Base-by-base conservation (phyloP, 2,888 invertebrate species). In the Epinotia demarniana region DNA sequence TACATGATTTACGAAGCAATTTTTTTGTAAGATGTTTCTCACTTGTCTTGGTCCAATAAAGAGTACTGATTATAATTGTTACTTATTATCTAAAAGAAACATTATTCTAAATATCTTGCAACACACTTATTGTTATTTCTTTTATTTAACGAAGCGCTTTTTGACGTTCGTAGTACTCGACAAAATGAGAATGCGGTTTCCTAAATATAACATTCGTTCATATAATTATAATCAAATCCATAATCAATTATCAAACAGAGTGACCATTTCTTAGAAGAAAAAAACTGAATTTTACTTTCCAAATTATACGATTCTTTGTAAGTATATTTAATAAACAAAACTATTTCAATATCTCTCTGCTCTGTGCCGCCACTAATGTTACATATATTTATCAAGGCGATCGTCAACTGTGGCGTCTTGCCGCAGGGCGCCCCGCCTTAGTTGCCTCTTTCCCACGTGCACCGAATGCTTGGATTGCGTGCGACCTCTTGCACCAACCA, bases 391-490 rank as follows among this genome's bases (percentile, higher is more conserved):
- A 93, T 93, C 92, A 90, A 84, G 85, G 87, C 86, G 87, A 94
- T 93, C 93, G 94, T 94, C 94, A 94, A 93, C 94, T 85, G 89
- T 86, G 87, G 89, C 88, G 85, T 86, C 83, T 87, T 82, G 92
- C 93, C 93, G 80, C 83, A 81, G 90, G 93, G 91, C 87, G 81
- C 87, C 84, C 92, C 90, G 92, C 92, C 92, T 90, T 81, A 83
- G 83, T 85, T 82, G 85, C 81, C 83, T 87, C 88, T 87, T 94
- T 94, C 94, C 94, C 94, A 93, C 94, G 93, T 94, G 94, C 89
- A 85, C 90, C 83, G 91, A 94, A 93, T 93, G 93, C 91, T 91
- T 86, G 88, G 89, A 92, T 94, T 92, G 93, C 94, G 93, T 94
- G 94, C 87, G 91, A 92, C 91, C 92, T 90, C 88, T 86, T 87